A percentile compares a stretch with the other conserved stretches of the same genome.
phyloP scores from a whole-genome alignment of 2,113 vertebrate genomes.

The Centropus unirufus region DNA sequence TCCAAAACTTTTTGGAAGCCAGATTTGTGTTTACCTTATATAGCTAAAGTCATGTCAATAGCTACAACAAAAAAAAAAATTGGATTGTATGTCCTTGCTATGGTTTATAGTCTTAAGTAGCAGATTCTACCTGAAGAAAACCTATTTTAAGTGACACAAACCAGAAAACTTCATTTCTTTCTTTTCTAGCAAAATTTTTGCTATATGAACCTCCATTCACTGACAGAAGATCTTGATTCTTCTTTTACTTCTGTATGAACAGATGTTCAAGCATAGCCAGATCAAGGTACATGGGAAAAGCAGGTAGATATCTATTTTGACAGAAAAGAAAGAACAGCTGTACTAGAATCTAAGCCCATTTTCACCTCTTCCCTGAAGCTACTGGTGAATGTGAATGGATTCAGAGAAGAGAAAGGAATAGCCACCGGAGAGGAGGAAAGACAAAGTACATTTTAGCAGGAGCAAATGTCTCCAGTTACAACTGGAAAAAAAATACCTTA shows the following conservation, averaged over 20 bases:
- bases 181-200: not conserved
- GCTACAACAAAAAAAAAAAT: not conserved
- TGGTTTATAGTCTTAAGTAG: not conserved
- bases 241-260: not conserved
- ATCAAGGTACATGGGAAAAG: not conserved
- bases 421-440: not conserved
- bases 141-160: not conserved
- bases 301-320: not conserved
- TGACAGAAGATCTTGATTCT: not conserved
- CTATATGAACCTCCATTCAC: not conserved
- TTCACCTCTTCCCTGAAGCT: not conserved
- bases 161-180: not conserved
- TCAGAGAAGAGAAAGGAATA: not conserved
- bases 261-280: not conserved
- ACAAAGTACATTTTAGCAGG: not conserved
- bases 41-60: not conserved
- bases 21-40: not conserved
- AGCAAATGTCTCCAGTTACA: not conserved
- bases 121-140: not conserved
- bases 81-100: not conserved
- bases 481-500: not conserved
- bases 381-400: not conserved
- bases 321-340: not conserved
- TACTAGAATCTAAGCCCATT: not conserved
- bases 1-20: not conserved